Percentiles rank a stretch among this genome's conserved stretches.
phyloP scores from a whole-genome alignment of 2,797 vertebrate species.

The Brotula barbata region DNA sequence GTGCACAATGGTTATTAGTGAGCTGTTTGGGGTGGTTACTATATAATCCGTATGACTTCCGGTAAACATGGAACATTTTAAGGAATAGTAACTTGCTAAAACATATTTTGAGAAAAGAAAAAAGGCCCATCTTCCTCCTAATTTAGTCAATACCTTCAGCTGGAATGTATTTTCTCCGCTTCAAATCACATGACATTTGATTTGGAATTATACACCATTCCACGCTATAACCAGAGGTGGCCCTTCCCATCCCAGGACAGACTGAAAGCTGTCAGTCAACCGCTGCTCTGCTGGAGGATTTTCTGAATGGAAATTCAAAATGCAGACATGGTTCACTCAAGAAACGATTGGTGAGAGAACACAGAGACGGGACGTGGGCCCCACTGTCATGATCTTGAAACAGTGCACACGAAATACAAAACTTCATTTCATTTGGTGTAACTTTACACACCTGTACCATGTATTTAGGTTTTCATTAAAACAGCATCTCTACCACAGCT shows the following conservation, averaged over 20 bases:
- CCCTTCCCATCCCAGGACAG: conserved; percentile 77
- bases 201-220: conserved; percentile 81
- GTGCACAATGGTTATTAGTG: too few relatives aligned
- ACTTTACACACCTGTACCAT: background rate
- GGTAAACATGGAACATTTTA: too few relatives aligned
- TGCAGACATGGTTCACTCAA: background rate
- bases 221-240: conserved; percentile 77
- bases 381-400: background rate
- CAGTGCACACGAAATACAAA: too few relatives aligned
- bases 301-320: conserved; percentile 31
- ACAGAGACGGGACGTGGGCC: background rate
- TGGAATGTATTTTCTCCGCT: conserved; percentile 76
- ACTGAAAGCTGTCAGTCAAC: conserved; percentile 67
- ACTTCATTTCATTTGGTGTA: background rate
- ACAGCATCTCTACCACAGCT: conserved; percentile 45
- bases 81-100: too few relatives aligned
- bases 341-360: background rate
- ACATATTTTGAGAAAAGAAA: background rate
- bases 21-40: too few relatives aligned
- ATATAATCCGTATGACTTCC: too few relatives aligned
- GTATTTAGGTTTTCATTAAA: too few relatives aligned
- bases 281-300: conserved; percentile 34
- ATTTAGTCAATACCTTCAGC: background rate
- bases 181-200: conserved; percentile 66
- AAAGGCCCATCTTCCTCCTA: background rate